Conservation (phyloP, 2,113 vertebrate genomes). For the Oncorhynchus kisutch region DNA sequence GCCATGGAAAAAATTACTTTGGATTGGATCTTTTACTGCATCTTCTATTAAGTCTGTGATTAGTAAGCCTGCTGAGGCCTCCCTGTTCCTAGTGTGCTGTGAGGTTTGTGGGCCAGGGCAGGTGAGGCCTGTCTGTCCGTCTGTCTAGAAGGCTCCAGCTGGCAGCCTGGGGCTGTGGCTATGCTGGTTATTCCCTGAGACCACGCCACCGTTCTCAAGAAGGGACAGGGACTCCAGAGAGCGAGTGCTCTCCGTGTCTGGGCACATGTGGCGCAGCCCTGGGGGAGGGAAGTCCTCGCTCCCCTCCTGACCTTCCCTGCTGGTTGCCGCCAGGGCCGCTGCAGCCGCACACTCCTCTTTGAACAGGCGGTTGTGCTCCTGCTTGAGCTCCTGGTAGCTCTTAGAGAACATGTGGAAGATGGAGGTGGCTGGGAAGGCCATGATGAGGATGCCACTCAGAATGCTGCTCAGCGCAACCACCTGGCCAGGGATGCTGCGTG, state of each 20-base stretch:
- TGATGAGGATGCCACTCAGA: constrained; percentile 95
- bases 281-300: constrained; percentile 37
- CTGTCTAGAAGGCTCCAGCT: constrained; percentile 64
- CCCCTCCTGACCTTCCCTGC: constrained; percentile 31
- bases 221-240: constrained; percentile 62
- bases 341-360: constrained; percentile 72
- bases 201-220: constrained; percentile 48
- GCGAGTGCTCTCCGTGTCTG: constrained; percentile 53
- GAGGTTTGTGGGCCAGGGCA: not conserved
- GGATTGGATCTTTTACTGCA: too few relatives aligned
- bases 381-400: constrained; percentile 92
- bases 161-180: constrained; percentile 55
- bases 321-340: constrained; percentile 42
- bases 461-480: constrained; percentile 97
- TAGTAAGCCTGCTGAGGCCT: not conserved
- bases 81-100: not conserved
- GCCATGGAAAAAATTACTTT: too few relatives aligned
- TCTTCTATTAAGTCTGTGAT: too few relatives aligned
- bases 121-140: not conserved
- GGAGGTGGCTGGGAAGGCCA: constrained; percentile 97
- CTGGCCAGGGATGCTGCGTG: constrained; percentile 89
- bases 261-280: constrained; percentile 32
- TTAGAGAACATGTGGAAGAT: constrained; percentile 99
- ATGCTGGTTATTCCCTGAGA: constrained; percentile 42
- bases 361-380: constrained; percentile 83